phyloP scores from a whole-genome alignment of 2,888 invertebrate genomes.

The Drosophila diplacantha region DNA sequence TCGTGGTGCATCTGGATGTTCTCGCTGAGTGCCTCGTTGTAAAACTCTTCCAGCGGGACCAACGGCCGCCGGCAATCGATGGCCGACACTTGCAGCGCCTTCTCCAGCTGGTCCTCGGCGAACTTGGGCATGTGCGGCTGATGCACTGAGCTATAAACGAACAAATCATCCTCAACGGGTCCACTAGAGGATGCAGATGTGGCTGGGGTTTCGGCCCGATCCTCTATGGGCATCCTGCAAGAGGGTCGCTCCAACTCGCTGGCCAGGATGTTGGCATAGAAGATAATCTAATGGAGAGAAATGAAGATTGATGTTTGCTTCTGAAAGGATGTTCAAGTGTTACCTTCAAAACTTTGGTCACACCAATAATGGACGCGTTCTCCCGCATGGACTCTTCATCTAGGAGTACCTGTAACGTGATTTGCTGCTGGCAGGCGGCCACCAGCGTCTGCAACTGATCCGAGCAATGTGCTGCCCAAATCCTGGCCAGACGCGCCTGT shows the following conservation, averaged over 20 bases:
- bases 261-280: conserved; percentile 92
- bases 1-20: conserved; percentile 96
- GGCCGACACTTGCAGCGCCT: conserved; percentile 82
- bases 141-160: conserved; percentile 71
- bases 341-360: conserved; percentile 93
- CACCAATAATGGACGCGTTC: conserved; percentile 88
- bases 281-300: conserved; percentile 81
- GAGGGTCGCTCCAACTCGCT: conserved; percentile 86
- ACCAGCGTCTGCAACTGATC: conserved; percentile 83
- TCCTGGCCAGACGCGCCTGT: conserved; percentile 88
- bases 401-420: conserved; percentile 90
- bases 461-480: conserved; percentile 86
- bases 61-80: conserved; percentile 89
- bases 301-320: neutral
- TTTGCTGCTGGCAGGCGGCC: conserved; percentile 90
- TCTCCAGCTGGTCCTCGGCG: conserved; percentile 79
- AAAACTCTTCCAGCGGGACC: conserved; percentile 92
- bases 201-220: conserved; percentile 23
- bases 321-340: accelerated
- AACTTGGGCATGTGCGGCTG: conserved; percentile 74
- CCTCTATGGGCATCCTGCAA: conserved; percentile 64
- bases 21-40: conserved; percentile 95
- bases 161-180: conserved; percentile 75
- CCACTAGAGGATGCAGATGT: conserved; percentile 57
- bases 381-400: conserved; percentile 89